Percentiles rank a stretch among this genome's conserved stretches.
Evolutionary conservation across 2,888 invertebrate species (phyloP).

Genomic region (Netelia fuscicornis): DNA sequence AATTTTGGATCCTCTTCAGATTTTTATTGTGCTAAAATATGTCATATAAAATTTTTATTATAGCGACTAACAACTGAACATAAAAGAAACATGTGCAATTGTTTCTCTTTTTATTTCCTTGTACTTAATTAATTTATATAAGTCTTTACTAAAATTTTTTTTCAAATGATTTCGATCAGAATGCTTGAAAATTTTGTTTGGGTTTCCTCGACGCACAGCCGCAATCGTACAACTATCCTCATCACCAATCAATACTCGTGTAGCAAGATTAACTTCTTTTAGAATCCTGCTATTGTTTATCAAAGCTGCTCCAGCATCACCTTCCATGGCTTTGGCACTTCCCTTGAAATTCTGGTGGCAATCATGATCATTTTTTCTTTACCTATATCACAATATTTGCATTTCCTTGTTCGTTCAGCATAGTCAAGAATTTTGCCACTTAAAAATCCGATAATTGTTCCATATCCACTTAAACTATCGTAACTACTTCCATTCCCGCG

Average conservation of each 20-base stretch:
- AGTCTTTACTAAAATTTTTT: conserved; percentile 39
- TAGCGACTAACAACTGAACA: no score
- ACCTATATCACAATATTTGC: no score
- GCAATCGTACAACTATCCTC: conserved; percentile 22
- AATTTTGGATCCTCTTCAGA: no score
- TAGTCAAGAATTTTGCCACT: no score
- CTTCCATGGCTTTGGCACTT: conserved; percentile 34
- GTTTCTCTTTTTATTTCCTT: background rate
- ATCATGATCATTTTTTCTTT: no score
- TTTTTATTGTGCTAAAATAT: no score
- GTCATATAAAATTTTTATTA: no score
- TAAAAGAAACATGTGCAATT: no score
- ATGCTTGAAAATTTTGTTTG: conserved; percentile 21
- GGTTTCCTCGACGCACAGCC: conserved; percentile 24
- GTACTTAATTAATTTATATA: conserved; percentile 11
- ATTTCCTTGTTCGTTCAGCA: no score
- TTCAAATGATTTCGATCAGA: conserved; percentile 30
- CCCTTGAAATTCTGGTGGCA: conserved; percentile 23
- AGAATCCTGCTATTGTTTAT: background rate
- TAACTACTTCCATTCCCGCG: no score
- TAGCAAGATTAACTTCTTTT: background rate
- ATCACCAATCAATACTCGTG: conserved; percentile 25
- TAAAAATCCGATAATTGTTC: no score
- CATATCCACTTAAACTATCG: no score
- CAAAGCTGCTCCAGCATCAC: conserved; percentile 5